Conservation (phyloP, 2,113 vertebrate genomes). For the Megalops atlanticus region DNA sequence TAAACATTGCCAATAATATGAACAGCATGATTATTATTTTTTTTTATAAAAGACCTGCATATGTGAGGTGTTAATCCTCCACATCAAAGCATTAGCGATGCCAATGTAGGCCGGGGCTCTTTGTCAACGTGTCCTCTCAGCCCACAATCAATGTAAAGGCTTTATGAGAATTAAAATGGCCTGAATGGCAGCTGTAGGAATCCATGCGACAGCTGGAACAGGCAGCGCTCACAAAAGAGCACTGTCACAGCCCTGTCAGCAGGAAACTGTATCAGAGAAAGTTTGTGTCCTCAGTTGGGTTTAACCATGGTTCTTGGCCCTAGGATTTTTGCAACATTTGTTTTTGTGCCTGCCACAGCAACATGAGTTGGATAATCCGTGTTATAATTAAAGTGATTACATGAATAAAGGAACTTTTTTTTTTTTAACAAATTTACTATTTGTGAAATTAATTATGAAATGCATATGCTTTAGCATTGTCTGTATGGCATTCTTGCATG, state of each 20-base stretch:
- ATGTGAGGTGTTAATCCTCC: neutral
- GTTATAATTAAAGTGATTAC: no score
- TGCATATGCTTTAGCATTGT: no score
- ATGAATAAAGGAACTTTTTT: no score
- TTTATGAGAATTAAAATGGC: neutral
- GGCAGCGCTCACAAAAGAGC: neutral
- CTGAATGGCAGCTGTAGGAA: neutral
- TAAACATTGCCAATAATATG: neutral
- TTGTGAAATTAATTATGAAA: no score
- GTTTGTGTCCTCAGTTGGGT: neutral
- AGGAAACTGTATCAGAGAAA: neutral
- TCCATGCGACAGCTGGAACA: neutral
- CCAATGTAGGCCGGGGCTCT: neutral
- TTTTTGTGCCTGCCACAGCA: no score
- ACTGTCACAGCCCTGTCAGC: neutral
- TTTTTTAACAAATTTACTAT: no score
- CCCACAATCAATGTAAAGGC: neutral
- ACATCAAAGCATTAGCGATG: neutral
- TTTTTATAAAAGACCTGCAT: neutral
- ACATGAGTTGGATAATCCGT: no score
- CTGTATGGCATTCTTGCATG: no score
- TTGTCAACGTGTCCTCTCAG: neutral
- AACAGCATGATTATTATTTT: neutral
- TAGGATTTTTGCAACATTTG: no score
- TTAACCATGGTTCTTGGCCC: neutral